Base-by-base conservation (phyloP, 2,797 vertebrate genomes). In the Enteromius viviparus region DNA sequence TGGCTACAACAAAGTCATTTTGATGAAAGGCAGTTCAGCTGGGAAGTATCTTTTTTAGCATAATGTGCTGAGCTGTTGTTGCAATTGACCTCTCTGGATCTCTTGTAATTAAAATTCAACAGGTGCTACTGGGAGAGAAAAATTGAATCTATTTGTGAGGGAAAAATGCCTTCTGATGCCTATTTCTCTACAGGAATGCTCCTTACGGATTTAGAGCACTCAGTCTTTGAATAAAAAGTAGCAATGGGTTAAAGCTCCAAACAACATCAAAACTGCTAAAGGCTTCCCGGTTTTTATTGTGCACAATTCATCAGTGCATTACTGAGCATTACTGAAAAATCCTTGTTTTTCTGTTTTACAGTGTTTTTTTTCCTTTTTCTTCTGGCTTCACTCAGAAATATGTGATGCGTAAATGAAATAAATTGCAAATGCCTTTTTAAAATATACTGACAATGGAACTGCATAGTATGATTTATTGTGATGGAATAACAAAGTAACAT, bases 111-210 rank as follows among this genome's bases (percentile, higher is more conserved):
- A 83, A 88, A 87, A 89, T 86, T 80, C 90, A 91, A 91, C 90
- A 91, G 90, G 89, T 91, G 85, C 85, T 66, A 82, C 77, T 62
- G 83, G 84, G 80, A 87, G 66, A 87, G 49, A 80, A 88, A 88
- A 90, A 91, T 88, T 88, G 15, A 91, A 91, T 91, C 86, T 83
- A 89, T 91, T 89, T 89, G 88, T 89, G 79, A 45, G 29, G 23
- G 14, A 23, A 71, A 66, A 8, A 34, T 34, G 68, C 19, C 34
- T 32, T 69, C 7, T 55, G 21, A 58, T 9, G 32, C 40, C 6
- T 7, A 42, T 74, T 64, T 55, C 76, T 75, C 51, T 1, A 29
- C 19, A 12, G 60, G 60, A n/a, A 7, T 49, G 49, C 21, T 21
- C 70, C 60, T 74, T 32, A 21, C 4, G n/a, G n/a, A 58, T 15